These are phyloP conservation scores for Parapristionchus giblindavisi DNA, from an alignment of 2,888 invertebrate species.

Conservation along the genomic window DNA sequence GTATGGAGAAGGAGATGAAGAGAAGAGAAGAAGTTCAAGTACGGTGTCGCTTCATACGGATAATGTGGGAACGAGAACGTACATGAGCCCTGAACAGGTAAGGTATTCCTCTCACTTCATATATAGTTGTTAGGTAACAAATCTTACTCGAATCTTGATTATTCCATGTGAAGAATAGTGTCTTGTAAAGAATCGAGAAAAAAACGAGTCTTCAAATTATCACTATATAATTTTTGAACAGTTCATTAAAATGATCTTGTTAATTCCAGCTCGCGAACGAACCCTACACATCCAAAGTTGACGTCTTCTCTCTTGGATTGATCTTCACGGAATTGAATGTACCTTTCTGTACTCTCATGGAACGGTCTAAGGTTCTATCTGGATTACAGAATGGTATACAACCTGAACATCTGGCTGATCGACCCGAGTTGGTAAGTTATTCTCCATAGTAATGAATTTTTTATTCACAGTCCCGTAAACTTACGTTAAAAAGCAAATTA, in stretches of 20 bases:
- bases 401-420: conserved; percentile 16
- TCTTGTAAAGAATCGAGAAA: too few relatives aligned
- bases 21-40: conserved; percentile 27
- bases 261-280: conserved; percentile 51
- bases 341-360: conserved; percentile 90
- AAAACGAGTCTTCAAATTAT: not conserved
- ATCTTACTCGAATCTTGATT: not conserved
- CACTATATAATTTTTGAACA: not conserved
- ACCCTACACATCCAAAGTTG: conserved; percentile 72
- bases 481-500: too few relatives aligned
- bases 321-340: conserved; percentile 91
- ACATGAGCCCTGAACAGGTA: conserved; percentile 97
- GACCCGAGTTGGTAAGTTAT: conserved; percentile 5
- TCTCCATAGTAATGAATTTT: not conserved
- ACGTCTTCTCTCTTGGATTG: conserved; percentile 75
- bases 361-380: conserved; percentile 74
- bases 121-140: not conserved
- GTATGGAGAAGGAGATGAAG: conserved; percentile 66
- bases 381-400: conserved; percentile 34
- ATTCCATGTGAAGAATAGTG: too few relatives aligned
- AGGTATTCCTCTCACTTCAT: not conserved
- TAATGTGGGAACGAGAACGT: conserved; percentile 86
- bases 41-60: conserved; percentile 69
- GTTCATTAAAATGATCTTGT: not conserved
- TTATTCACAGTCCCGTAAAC: not conserved